These are phyloP conservation scores for Cepaea hortensis DNA, from an alignment of 2,888 invertebrate genomes.

Conservation along the genomic window DNA sequence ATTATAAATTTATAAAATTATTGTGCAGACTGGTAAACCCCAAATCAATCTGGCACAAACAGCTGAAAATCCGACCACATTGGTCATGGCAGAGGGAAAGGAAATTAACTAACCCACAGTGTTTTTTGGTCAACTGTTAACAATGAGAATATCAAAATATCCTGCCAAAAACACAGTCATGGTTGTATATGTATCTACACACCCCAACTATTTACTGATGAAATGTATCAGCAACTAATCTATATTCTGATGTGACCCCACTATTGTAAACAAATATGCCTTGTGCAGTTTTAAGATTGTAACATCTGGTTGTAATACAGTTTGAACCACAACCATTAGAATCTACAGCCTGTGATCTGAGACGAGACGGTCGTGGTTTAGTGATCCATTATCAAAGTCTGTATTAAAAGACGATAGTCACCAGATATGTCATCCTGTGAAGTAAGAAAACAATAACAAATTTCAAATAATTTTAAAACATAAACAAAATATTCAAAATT, in stretches of 20 bases:
- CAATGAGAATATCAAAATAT: too few species aligned
- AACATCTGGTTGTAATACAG: neutral
- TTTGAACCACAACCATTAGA: neutral
- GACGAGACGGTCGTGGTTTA: neutral
- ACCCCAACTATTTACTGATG: too few species aligned
- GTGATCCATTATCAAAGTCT: constrained; percentile 60
- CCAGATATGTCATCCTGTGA: constrained; percentile 73
- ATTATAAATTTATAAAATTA: too few species aligned
- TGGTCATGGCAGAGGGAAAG: too few species aligned
- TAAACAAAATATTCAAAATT: neutral
- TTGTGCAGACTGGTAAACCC: too few species aligned
- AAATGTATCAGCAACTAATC: neutral
- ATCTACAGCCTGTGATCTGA: neutral
- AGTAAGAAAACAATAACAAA: neutral
- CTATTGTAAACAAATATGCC: neutral
- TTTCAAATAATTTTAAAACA: neutral
- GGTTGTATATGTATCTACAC: too few species aligned
- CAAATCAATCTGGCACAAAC: too few species aligned
- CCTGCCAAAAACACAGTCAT: too few species aligned
- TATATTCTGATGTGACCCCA: neutral
- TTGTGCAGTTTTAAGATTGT: neutral
- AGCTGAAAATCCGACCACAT: too few species aligned
- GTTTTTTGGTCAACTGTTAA: too few species aligned
- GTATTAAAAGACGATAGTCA: constrained; percentile 68
- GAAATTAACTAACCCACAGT: too few species aligned